Conservation (phyloP, 2,113 vertebrate genomes). For the Pteronura brasiliensis region DNA sequence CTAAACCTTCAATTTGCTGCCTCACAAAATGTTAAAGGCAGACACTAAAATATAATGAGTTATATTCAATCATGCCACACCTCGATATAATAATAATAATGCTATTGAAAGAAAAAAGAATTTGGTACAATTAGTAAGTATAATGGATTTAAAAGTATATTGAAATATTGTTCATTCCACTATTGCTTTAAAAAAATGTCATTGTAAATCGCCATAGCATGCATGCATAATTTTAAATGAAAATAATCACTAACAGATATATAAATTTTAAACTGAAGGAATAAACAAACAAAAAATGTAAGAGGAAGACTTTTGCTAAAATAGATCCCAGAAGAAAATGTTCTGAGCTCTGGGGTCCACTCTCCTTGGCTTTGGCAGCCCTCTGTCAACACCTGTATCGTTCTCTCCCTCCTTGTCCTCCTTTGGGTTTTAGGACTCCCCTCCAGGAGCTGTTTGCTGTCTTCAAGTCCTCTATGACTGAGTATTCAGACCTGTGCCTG, state of each 20-base stretch:
- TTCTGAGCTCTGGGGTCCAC: accelerated
- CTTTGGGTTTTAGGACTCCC: too few relatives aligned
- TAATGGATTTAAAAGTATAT: neutral
- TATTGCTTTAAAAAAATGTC: neutral
- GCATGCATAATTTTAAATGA: neutral
- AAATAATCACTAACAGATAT: neutral
- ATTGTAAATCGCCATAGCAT: neutral
- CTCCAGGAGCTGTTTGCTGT: accelerated
- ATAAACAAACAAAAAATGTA: neutral
- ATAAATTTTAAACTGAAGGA: neutral
- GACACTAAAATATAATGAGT: neutral
- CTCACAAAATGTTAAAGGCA: neutral
- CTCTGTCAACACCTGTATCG: accelerated
- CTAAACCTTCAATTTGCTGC: conserved; percentile 19
- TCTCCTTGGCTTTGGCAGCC: accelerated
- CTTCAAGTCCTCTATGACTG: accelerated
- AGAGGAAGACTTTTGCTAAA: neutral
- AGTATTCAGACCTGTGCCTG: neutral
- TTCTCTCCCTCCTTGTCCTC: neutral
- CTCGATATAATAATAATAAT: neutral
- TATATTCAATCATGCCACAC: neutral
- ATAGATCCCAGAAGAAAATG: neutral
- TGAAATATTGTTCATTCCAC: neutral
- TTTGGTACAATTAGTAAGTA: neutral
- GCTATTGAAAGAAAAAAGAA: neutral